phyloP scores from a whole-genome alignment of 1,140 invertebrate genomes.

The Zeugodacus cucurbitae region DNA sequence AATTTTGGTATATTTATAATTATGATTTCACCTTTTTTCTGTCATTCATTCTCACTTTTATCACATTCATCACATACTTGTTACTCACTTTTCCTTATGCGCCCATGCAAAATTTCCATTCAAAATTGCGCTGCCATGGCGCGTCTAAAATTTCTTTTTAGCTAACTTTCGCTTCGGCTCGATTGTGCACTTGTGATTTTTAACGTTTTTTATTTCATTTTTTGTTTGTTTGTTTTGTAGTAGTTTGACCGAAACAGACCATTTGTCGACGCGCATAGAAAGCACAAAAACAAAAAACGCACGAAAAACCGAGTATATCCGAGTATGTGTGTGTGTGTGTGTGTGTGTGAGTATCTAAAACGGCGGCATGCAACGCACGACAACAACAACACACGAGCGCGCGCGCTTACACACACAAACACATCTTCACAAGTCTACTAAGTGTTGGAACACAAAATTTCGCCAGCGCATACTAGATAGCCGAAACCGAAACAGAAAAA shows the following conservation, averaged over 20 bases:
- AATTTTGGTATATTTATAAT: too few relatives aligned
- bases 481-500: not conserved
- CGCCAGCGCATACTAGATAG: constrained; percentile 12
- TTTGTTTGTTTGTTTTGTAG: not conserved
- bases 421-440: not conserved
- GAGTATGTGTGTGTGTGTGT: not conserved
- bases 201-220: not conserved
- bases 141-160: not conserved
- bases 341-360: not conserved
- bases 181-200: not conserved
- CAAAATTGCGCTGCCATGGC: not conserved
- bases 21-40: not conserved
- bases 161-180: not conserved
- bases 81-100: not conserved
- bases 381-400: constrained; percentile 37
- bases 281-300: not conserved
- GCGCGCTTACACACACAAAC: not conserved
- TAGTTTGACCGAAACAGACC: not conserved
- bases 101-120: not conserved
- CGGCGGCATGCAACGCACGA: constrained; percentile 27
- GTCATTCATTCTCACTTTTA: not conserved
- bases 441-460: not conserved
- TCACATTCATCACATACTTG: not conserved
- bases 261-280: not conserved
- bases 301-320: not conserved